Base-by-base conservation (phyloP, 2,797 vertebrate species). In the Scolopax bukidnonensis region DNA sequence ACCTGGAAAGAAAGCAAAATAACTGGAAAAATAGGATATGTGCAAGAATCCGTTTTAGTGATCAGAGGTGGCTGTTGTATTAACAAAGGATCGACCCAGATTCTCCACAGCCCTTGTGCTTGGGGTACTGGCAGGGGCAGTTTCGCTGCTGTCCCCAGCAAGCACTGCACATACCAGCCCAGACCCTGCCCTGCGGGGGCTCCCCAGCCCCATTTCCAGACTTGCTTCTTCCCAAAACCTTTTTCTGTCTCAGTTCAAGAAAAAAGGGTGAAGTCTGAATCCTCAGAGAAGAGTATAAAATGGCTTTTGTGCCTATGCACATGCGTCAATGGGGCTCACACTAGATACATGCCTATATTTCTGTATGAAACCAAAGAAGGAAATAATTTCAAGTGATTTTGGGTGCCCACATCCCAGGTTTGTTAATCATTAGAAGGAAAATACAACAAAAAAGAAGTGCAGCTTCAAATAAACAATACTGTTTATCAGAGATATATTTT, bases 141-240 rank as follows among this genome's bases (percentile, higher is more conserved):
- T 21, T 59, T 19, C 28, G 20, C n/a, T 90, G 69, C 57, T 23
- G 7, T 27, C 10, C 24, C 11, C 17, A 25, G 1, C 4, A 18
- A 8, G 2, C 1, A 0, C 32, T 48, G 16, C 11, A 3, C 7
- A 1, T 4, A 24, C 4, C 10, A 9, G 63, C 50, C 15, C 32
- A 17, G 32, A 20, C 10, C 24, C 25, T 81, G 53, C 32, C 47
- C 54, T 24, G 3, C 20, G 25, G 53, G 18, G 5, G 10, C 24
- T 50, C 7, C 30, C 21, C 3, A 3, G 6, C 16, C 45, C 30
- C 45, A 8, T 13, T 50, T 59, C 59, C 38, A 84, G 50, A 27
- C 20, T 88, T 41, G n/a, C 4, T 11, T 16, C 1, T 65, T 68
- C 27, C 38, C 5, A 2, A 84, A 77, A 75, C 17, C 30, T 84